Conservation (phyloP, 2,113 vertebrate species). For the Austrofundulus limnaeus region DNA sequence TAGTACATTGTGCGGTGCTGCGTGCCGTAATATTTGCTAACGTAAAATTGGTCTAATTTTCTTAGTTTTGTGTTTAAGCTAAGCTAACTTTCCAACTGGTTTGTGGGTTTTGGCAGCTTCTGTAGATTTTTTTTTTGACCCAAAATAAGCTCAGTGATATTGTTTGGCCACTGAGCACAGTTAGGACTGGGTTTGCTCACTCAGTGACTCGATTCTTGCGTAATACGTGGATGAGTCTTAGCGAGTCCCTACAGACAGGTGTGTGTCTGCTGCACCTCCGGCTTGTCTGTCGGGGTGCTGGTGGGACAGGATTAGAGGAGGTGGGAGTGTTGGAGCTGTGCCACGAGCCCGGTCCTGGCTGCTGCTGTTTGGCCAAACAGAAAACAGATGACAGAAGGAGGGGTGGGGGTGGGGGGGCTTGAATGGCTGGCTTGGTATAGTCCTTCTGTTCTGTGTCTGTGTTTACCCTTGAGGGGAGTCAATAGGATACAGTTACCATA, state of each 20-base stretch:
- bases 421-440: constrained; percentile 49
- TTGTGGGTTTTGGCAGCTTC: no score
- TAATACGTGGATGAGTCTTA: constrained; percentile 16
- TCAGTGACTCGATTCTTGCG: constrained; percentile 6
- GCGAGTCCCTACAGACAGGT: constrained; percentile 60
- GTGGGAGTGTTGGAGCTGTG: constrained; percentile 59
- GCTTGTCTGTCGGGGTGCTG: constrained; percentile 38
- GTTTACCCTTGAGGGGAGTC: constrained; percentile 66
- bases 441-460: constrained; percentile 67
- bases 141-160: no score
- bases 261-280: constrained; percentile 57
- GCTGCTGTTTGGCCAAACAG: constrained; percentile 70
- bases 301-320: constrained; percentile 66
- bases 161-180: no score
- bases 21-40: no score
- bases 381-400: constrained; percentile 72
- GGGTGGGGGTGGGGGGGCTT: constrained; percentile 1
- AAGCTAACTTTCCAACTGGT: no score
- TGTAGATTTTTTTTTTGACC: no score
- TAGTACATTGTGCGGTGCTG: no score
- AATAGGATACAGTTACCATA: constrained; percentile 56
- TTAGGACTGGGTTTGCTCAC: background rate
- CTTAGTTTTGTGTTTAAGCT: no score
- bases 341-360: constrained; percentile 52
- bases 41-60: no score